Evolutionary conservation across 2,113 vertebrate genomes (phyloP).

Genomic region (Nothobranchius furzeri): DNA sequence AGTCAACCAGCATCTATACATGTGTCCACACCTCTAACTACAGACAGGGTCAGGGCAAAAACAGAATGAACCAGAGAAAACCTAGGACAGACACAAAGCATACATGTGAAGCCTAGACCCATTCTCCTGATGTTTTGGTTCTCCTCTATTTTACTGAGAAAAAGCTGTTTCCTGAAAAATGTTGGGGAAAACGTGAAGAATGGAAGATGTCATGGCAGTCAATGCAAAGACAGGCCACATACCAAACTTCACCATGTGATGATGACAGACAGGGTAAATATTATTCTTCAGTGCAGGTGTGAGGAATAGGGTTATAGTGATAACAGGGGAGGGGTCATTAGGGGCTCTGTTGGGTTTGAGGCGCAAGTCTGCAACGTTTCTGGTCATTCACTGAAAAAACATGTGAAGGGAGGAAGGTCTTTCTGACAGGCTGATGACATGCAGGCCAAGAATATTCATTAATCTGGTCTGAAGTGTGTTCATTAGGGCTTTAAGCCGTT

Average conservation of each 20-base stretch:
- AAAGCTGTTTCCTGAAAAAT: constrained; percentile 22
- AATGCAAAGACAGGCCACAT: constrained; percentile 32
- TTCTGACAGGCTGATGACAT: constrained; percentile 52
- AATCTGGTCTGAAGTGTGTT: constrained; percentile 41
- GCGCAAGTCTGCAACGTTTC: constrained; percentile 16
- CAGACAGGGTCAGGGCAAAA: neutral
- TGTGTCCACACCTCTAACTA: neutral
- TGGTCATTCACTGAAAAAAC: constrained; percentile 14
- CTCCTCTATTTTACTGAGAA: constrained; percentile 48
- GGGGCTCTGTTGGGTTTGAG: constrained; percentile 14
- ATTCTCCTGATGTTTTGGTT: constrained; percentile 38
- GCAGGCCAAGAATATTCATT: constrained; percentile 44
- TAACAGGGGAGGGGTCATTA: constrained; percentile 57
- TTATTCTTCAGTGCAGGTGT: constrained; percentile 69
- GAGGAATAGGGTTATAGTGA: constrained; percentile 58
- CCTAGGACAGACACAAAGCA: constrained; percentile 1
- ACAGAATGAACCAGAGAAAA: neutral
- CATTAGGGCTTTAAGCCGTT: constrained; percentile 38
- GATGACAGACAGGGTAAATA: constrained; percentile 67
- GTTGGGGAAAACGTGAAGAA: constrained; percentile 20
- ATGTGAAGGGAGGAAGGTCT: constrained; percentile 26
- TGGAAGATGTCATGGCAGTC: constrained; percentile 53
- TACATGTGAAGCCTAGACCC: constrained; percentile 39
- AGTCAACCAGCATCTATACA: constrained; percentile 9
- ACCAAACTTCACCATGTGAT: constrained; percentile 10